Base-by-base conservation (phyloP, 2,797 vertebrate species). In the Gastrophryne carolinensis region DNA sequence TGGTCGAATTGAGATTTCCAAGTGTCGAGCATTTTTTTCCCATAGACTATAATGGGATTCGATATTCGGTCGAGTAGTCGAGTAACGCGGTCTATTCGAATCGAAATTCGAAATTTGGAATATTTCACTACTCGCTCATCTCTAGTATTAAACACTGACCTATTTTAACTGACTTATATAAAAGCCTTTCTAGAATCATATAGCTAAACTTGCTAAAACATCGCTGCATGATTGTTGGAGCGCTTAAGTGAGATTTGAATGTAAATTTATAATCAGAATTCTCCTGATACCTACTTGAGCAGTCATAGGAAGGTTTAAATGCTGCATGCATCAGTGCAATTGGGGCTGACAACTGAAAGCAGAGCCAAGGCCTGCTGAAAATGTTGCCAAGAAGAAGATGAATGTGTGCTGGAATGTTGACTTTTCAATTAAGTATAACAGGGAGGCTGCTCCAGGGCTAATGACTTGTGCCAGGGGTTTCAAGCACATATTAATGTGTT, bases 371-470 rank as follows among this genome's bases (percentile, higher is more conserved):
- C 10, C 39, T 12, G 0, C 17, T 52, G 30, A 64, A 39, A 78
- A 30, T 66, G 35, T 9, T 3, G 80, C 2, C 34, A 2, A 23
- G 32, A 66, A 27, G 27, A 49, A 35, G 0, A 26, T 12, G 56
- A 62, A 73, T 53, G 50, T 68, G 39, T 35, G n/a, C 24, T 66
- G 54, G 74, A 53, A 82, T 30, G 0, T 7, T 26, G 21, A 10
- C 24, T 79, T 77, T 66, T 73, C 71, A 37, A 79, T 64, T 39
- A 32, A 72, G 78, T 78, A 62, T 2, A 32, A 21, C 15, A 64
- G 52, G 72, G 19, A 58, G 21, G 63, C 68, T 79, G 44, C 30
- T 73, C 63, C 17, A 52, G 56, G 61, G 39, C 30, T 70, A 10
- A 5, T 12, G 17, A 41, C 15, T 58, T 78, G 17, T 17, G 73